Base-by-base conservation (phyloP, 2,888 invertebrate species). In the Phaedon cochleariae region DNA sequence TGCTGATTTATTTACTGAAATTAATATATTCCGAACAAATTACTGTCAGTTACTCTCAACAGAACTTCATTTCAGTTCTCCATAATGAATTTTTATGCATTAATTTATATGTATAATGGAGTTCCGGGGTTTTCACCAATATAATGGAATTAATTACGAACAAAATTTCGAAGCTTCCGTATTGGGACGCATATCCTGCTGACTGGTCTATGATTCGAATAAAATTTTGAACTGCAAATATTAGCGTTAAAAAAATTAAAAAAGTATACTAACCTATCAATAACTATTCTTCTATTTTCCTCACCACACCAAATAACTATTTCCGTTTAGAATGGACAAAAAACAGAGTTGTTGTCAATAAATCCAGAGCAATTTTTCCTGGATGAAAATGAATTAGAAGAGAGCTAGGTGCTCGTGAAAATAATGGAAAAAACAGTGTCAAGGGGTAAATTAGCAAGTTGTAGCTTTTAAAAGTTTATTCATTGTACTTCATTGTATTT, bases 391-490 rank as follows among this genome's bases (percentile, higher is more conserved):
- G n/a, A n/a, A n/a, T n/a, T 26, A 49, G 46, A 15, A 29, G 57
- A 55, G 55, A 52, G 10, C 57, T 18, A 48, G 46, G 60, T 54
- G 37, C 21, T 48, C 49, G 53, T 65, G 62, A 62, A 59, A 59
- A 60, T 59, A 61, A 63, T 60, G 46, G 58, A 48, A 52, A 60
- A 55, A 45, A 48, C 37, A 49, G 53, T 63, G 34, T 51, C 59
- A 49, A n/a, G 29, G 29, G 45, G 37, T 46, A 48, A 64, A 64
- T 62, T 59, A 66, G 59, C 64, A 55, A 67, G 67, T 63, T 57
- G 61, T 59, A 62, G 61, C 55, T 62, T 59, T 64, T 64, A 67
- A 59, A 62, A 62, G 58, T 67, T 67, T 62, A 64, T 64, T 67
- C 64, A 53, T 37, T 45, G 29, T 49, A 67, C 60, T 15, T 31